Conservation (phyloP, 2,797 vertebrate genomes). For the Lutra lutra region DNA sequence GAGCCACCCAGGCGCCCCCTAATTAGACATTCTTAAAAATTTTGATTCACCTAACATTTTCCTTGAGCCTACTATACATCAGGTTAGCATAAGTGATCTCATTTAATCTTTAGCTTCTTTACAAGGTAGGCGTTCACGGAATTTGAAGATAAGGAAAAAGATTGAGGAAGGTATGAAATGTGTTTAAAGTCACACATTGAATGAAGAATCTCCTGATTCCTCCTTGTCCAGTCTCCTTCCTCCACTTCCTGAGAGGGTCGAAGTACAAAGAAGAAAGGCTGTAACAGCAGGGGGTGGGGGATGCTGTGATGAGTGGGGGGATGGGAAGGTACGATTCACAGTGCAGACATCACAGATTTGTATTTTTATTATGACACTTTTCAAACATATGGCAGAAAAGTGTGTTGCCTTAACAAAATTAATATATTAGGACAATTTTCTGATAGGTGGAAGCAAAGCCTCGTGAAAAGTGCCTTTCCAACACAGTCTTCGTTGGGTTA, state of each 20-base stretch:
- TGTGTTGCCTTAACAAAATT: slow-evolving; percentile 45
- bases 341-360: background rate
- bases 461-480: background rate
- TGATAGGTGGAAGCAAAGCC: slow-evolving; percentile 53
- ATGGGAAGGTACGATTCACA: background rate
- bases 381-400: slow-evolving; percentile 50
- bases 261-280: background rate
- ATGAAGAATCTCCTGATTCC: background rate
- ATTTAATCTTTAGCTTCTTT: background rate
- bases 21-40: slow-evolving; percentile 17
- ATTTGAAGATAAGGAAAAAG: background rate
- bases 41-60: background rate
- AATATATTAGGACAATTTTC: slow-evolving; percentile 21
- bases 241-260: background rate
- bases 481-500: slow-evolving; percentile 32
- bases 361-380: slow-evolving; percentile 32
- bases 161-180: background rate
- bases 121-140: background rate
- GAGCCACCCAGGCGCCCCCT: background rate
- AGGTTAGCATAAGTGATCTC: background rate
- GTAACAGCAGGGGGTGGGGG: background rate
- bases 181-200: background rate
- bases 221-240: background rate
- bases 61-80: background rate
- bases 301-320: background rate